Evolutionary conservation across 2,113 vertebrate species (phyloP).

Genomic region (Telmatochromis brichardi): DNA sequence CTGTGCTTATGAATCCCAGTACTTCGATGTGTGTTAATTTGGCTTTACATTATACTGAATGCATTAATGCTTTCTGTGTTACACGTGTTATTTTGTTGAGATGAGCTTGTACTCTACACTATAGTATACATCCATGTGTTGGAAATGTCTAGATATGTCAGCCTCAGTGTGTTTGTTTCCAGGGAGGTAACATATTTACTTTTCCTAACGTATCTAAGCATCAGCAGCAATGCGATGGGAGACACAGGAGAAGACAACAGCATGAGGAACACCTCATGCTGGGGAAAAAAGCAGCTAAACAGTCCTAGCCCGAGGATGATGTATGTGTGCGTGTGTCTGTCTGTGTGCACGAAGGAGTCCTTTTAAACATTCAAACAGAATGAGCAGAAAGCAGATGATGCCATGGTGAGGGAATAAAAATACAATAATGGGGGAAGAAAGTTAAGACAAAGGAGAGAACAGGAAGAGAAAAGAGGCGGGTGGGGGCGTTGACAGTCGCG

Average conservation of each 20-base stretch:
- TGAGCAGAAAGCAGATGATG: not conserved
- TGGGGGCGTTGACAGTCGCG: not conserved
- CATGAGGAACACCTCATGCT: conserved; percentile 27
- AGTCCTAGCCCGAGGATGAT: not conserved
- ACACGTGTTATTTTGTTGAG: not conserved
- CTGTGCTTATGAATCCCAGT: conserved; percentile 5
- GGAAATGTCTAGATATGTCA: not conserved
- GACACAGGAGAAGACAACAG: not conserved
- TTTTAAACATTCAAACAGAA: conserved; percentile 30
- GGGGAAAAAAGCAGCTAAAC: conserved; percentile 13
- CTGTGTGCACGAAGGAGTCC: not conserved
- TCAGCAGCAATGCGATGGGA: not conserved
- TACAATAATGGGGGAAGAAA: not conserved
- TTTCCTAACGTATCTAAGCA: not conserved
- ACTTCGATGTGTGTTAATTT: not conserved
- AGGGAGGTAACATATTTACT: conserved; percentile 2
- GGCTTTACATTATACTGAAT: not conserved
- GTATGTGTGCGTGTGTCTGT: not conserved
- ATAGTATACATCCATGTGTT: not conserved
- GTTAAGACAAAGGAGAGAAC: not conserved
- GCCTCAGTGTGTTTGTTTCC: not conserved
- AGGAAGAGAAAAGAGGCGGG: not conserved
- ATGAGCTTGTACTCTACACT: not conserved
- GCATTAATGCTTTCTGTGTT: not conserved
- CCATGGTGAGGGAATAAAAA: not conserved